phyloP scores from a whole-genome alignment of 2,888 invertebrate genomes.

The Chirona hameri region DNA sequence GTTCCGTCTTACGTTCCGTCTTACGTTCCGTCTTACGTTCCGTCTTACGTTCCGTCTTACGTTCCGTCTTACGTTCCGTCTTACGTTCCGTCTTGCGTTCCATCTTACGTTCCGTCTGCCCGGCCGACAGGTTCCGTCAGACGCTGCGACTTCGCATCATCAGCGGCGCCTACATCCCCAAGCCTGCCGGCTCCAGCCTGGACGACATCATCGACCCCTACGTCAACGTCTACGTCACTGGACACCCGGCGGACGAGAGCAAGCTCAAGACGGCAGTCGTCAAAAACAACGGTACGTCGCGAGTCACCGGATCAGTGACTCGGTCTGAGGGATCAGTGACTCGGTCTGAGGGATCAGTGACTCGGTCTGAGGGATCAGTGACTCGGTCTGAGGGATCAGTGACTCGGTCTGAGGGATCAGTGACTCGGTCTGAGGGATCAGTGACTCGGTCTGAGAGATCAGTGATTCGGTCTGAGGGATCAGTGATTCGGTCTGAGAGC shows the following conservation, averaged over 20 bases:
- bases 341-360: not conserved
- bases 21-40: too few relatives aligned
- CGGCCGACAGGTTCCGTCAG: conserved; percentile 36
- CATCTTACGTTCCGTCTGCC: too few relatives aligned
- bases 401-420: not conserved
- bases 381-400: not conserved
- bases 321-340: not conserved
- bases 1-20: too few relatives aligned
- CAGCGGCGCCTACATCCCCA: conserved; percentile 58
- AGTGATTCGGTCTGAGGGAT: conserved; percentile 27
- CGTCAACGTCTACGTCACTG: conserved; percentile 50
- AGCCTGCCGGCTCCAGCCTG: conserved; percentile 49
- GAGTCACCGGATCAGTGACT: too few relatives aligned
- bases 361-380: not conserved
- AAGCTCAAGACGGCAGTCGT: conserved; percentile 51
- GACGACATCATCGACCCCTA: conserved; percentile 55
- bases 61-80: too few relatives aligned
- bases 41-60: too few relatives aligned
- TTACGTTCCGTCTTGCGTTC: too few relatives aligned
- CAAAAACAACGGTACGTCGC: conserved; percentile 53
- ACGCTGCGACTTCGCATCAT: conserved; percentile 49
- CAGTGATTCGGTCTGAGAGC: too few relatives aligned
- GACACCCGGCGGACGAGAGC: conserved; percentile 49
- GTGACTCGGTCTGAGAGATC: conserved; percentile 8
- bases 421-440: not conserved